phyloP scores from a whole-genome alignment of 2,113 vertebrate genomes.

The Myiopsitta monachus region DNA sequence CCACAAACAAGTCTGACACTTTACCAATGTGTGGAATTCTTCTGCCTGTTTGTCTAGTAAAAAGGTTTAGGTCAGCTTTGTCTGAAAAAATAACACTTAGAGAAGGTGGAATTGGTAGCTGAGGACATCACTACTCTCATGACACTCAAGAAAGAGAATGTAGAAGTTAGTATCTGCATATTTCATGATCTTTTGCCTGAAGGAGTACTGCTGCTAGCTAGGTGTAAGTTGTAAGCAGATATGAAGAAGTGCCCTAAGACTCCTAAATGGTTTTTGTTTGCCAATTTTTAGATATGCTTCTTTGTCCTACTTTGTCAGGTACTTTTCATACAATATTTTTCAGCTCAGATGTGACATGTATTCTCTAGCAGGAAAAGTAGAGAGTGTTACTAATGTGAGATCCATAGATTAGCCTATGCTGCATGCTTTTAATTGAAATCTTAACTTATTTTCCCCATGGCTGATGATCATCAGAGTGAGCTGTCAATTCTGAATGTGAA shows the following conservation, averaged over 20 bases:
- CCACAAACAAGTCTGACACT: background rate
- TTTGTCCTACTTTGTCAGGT: background rate
- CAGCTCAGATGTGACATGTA: background rate
- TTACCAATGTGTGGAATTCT: background rate
- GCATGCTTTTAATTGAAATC: constrained; percentile 34
- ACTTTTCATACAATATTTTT: background rate
- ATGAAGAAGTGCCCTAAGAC: background rate
- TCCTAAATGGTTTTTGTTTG: background rate
- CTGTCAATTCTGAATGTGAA: constrained; percentile 28
- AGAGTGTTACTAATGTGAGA: background rate
- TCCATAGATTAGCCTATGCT: background rate
- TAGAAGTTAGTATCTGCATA: background rate
- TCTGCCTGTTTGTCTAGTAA: background rate
- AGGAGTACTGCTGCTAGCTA: background rate
- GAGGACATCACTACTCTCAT: background rate
- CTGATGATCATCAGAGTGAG: constrained; percentile 11
- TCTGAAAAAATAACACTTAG: background rate
- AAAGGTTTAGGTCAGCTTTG: background rate
- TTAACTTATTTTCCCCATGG: background rate
- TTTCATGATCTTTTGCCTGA: background rate
- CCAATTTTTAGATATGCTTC: background rate
- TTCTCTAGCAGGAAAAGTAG: background rate
- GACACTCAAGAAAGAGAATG: background rate
- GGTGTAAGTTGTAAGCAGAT: background rate
- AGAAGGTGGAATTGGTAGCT: background rate